Conservation (phyloP, 2,888 invertebrate genomes). For the Xanthorhoe designata region DNA sequence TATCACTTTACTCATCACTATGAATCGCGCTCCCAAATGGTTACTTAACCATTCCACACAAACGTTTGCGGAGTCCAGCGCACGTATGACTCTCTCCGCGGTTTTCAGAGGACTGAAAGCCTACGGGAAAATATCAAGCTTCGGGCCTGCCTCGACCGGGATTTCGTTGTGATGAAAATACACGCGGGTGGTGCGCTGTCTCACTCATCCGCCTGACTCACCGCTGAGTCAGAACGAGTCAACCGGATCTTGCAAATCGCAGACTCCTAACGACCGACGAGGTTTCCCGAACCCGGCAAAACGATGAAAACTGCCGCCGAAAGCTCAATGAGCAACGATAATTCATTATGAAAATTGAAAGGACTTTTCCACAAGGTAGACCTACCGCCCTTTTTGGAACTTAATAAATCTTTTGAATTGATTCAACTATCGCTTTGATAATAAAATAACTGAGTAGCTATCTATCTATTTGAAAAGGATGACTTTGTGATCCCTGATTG, state of each 20-base stretch:
- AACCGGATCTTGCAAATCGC: conserved; percentile 43
- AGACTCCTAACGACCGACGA: conserved; percentile 52
- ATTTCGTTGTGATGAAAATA: conserved; percentile 65
- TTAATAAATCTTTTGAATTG: conserved; percentile 26
- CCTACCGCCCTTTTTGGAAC: conserved; percentile 14
- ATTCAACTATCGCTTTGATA: conserved; percentile 2
- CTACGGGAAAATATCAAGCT: conserved; percentile 81
- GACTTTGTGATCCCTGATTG: background rate
- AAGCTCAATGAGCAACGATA: conserved; percentile 79
- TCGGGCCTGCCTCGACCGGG: conserved; percentile 63
- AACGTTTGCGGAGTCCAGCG: conserved; percentile 51
- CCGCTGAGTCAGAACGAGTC: conserved; percentile 67
- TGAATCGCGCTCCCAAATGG: conserved; percentile 48
- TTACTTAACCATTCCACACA: conserved; percentile 78
- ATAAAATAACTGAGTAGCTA: background rate
- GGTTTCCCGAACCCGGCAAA: conserved; percentile 59
- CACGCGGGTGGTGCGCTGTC: conserved; percentile 58
- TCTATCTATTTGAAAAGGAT: conserved; percentile 4
- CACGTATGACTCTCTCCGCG: conserved; percentile 53
- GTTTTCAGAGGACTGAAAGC: conserved; percentile 75
- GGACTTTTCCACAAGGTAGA: conserved; percentile 61
- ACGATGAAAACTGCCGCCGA: conserved; percentile 62
- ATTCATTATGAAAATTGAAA: conserved; percentile 66
- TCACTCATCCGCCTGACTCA: conserved; percentile 62
- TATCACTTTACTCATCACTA: conserved; percentile 48